Base-by-base conservation (phyloP, 2,113 vertebrate species). In the Hystrix brachyura region DNA sequence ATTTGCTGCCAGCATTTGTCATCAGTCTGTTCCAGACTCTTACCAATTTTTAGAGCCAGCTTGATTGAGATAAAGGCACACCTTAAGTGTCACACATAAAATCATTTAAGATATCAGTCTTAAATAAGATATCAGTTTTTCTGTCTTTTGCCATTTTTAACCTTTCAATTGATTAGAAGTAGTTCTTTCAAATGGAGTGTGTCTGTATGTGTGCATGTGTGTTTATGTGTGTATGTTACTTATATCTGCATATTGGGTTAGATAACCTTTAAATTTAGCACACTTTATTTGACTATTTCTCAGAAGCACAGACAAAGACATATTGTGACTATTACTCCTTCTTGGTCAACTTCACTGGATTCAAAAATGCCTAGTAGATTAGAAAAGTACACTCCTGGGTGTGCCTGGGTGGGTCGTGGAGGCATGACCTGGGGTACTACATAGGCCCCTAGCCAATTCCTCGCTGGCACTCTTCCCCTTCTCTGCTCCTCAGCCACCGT, bases 201-300 rank as follows among this genome's bases (percentile, higher is more conserved):
- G 25, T 32, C n/a, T 60, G 23, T 71, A 7, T 69, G 48, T 27
- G 7, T 90, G 34, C 60, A 38, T 27, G 7, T 90, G 34, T 65
- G 78, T 53, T 29, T 59, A 21, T 81, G 8, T 53, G 6, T 72
- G 51, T 55, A 34, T 72, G 32, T 43, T 32, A 51, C 81, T 89
- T 57, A 4, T 34, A 62, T 69, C 55, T 80, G 57, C 43, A 29
- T 88, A 62, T 48, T 94, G 53, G 51, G 85, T 1, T 46, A 4
- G 59, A 60, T 78, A 96, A 6, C 38, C 67, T 89, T 81, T 95
- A 83, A 83, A 87, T 87, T 81, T 65, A 90, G 32, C 11, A 65
- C 76, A 62, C 89, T 90, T 62, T 86, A 38, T 94, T 10, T 43
- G n/a, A 19, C 51, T 71, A 67, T 96, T 72, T 87, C 48, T 85